Conservation (phyloP, 2,797 vertebrate species). For the Onychomys torridus region DNA sequence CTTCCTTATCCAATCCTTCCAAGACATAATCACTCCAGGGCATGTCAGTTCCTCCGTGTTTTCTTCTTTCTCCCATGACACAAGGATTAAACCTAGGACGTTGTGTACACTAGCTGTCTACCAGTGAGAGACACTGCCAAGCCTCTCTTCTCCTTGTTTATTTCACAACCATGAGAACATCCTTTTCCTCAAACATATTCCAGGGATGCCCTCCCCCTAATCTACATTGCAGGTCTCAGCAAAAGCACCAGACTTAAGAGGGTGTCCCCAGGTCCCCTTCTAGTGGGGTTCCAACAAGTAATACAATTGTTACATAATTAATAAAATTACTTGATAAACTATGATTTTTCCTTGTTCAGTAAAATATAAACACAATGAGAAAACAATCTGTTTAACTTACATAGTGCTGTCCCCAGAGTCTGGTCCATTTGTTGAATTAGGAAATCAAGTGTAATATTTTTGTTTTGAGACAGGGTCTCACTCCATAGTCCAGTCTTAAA, state of each 20-base stretch:
- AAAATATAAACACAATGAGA: constrained; percentile 16
- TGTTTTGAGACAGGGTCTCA: neutral
- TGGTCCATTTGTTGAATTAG: neutral
- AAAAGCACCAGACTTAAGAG: neutral
- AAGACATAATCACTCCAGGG: neutral
- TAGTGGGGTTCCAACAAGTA: neutral
- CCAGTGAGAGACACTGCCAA: neutral
- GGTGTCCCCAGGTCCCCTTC: neutral
- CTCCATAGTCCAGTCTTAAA: neutral
- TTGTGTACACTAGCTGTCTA: neutral
- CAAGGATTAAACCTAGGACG: neutral
- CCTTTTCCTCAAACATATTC: neutral
- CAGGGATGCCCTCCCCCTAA: neutral
- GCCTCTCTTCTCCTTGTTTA: neutral
- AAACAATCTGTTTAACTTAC: neutral
- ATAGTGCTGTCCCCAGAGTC: neutral
- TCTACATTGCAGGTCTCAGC: neutral
- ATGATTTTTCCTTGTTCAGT: neutral
- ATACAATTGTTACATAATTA: neutral
- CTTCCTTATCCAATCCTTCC: neutral
- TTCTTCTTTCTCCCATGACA: neutral
- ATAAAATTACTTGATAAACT: neutral
- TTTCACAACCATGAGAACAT: neutral
- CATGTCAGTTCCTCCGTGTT: neutral
- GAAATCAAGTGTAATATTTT: neutral